phyloP scores from a whole-genome alignment of 1,140 invertebrate species.

The Drosophila malerkotliana region DNA sequence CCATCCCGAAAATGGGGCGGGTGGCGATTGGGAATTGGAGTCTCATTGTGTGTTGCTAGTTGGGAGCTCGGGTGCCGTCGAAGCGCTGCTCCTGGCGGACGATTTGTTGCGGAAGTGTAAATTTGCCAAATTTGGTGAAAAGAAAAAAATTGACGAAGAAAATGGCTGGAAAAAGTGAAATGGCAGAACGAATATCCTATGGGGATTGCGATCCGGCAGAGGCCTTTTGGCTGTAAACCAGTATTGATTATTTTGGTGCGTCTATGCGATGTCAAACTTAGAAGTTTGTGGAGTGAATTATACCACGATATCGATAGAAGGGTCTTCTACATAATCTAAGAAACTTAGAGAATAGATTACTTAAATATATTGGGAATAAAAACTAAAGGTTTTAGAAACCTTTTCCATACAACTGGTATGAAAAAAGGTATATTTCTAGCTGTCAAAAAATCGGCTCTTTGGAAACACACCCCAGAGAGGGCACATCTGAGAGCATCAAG shows the following conservation, averaged over 20 bases:
- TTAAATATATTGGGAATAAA: too few relatives aligned
- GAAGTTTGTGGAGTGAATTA: too few relatives aligned
- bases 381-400: too few relatives aligned
- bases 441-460: too few relatives aligned
- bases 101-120: constrained; percentile 62
- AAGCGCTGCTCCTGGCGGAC: constrained; percentile 25
- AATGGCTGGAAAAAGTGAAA: constrained; percentile 21
- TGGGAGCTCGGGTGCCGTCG: constrained; percentile 4
- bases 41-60: constrained; percentile 20
- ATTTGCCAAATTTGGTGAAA: constrained; percentile 78
- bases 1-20: constrained; percentile 20
- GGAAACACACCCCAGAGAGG: neutral
- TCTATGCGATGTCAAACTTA: too few relatives aligned
- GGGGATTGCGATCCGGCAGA: constrained; percentile 7
- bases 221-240: neutral
- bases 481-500: constrained; percentile 9
- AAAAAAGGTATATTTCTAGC: too few relatives aligned
- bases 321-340: too few relatives aligned
- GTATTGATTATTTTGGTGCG: neutral
- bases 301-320: too few relatives aligned
- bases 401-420: too few relatives aligned
- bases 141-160: constrained; percentile 5
- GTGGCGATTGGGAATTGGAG: constrained; percentile 16
- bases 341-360: too few relatives aligned
- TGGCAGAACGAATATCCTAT: neutral